Evolutionary conservation across 30 jellyfish, hydroid and myxozoan genomes (phyloP), one percentile per base, ranked within the genome.

Genomic region (Rhopilema esculentum): DNA sequence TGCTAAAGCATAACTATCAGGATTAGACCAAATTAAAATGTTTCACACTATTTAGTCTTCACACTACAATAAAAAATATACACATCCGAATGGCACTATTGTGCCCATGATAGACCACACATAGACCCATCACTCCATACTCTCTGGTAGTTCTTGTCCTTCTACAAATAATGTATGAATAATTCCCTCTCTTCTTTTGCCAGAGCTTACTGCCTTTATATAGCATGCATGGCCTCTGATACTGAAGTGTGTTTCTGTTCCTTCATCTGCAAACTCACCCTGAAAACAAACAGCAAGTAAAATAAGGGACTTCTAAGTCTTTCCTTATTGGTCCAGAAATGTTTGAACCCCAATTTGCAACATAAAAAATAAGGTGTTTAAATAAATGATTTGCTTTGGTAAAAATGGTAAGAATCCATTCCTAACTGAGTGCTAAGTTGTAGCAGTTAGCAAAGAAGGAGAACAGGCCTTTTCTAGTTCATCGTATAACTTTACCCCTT

Each of bases 231-330:
- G 98, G 16, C 70, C 83, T 27, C 97, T 79, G 50, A 94, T 94
- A 51, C 84, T 94, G 80, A 94, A 94, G 65, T 94, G 98, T n/a
- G 98, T 94, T 66, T 94, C 98, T 57, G 98, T 86, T 8, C 98
- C 98, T 51, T 88, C 96, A 51, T 94, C 98, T 23, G 88, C 97
- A 80, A 94, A 94, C 75, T 94, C 98, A 57, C 98, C 98, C 98
- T 94, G 50, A 19, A 88, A 48, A 49, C 48, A 78, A 23, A 88
- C 6, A 40, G n/a, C n/a, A n/a, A n/a, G n/a, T n/a, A n/a, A n/a
- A n/a, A n/a, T n/a, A n/a, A n/a, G n/a, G n/a, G n/a, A n/a, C n/a
- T n/a, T n/a, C n/a, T n/a, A n/a, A n/a, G n/a, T n/a, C n/a, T n/a
- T n/a, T n/a, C n/a, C n/a, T n/a, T n/a, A n/a, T n/a, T n/a, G n/a